Evolutionary conservation across 2,113 vertebrate genomes (phyloP).

Genomic region (Burhinus oedicnemus): DNA sequence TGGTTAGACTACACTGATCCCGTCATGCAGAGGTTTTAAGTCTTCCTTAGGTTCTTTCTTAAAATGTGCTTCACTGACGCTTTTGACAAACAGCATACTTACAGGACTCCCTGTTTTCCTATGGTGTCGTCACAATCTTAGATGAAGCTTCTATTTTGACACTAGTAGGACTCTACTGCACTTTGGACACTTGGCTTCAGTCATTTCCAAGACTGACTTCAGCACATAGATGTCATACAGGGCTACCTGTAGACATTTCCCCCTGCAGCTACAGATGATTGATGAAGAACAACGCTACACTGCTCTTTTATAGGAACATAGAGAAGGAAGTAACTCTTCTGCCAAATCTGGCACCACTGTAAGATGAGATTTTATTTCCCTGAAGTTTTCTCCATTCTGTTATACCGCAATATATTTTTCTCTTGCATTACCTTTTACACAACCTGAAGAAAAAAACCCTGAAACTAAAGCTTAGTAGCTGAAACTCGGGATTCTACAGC

Average conservation of each 20-base stretch:
- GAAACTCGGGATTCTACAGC: not conserved
- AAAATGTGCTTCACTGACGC: not conserved
- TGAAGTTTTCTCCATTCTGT: not conserved
- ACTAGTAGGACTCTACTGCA: not conserved
- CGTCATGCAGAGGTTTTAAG: not conserved
- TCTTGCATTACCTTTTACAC: not conserved
- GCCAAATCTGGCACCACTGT: not conserved
- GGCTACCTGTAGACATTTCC: not conserved
- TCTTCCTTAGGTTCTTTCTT: not conserved
- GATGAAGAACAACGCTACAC: not conserved
- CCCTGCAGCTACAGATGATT: not conserved
- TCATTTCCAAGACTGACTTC: not conserved
- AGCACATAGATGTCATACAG: not conserved
- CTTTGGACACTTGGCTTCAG: not conserved
- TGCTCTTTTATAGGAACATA: not conserved
- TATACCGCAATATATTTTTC: not conserved
- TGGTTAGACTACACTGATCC: no score
- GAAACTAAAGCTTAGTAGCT: not conserved
- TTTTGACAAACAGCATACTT: not conserved
- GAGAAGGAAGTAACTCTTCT: not conserved
- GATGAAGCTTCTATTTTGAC: not conserved
- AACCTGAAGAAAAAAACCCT: not conserved
- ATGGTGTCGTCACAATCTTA: not conserved
- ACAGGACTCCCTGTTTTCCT: not conserved
- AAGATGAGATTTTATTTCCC: not conserved